Evolutionary conservation across 2,888 invertebrate species (phyloP), one percentile per base, ranked within the genome.

Genomic region (Polyommatus iphigenia): DNA sequence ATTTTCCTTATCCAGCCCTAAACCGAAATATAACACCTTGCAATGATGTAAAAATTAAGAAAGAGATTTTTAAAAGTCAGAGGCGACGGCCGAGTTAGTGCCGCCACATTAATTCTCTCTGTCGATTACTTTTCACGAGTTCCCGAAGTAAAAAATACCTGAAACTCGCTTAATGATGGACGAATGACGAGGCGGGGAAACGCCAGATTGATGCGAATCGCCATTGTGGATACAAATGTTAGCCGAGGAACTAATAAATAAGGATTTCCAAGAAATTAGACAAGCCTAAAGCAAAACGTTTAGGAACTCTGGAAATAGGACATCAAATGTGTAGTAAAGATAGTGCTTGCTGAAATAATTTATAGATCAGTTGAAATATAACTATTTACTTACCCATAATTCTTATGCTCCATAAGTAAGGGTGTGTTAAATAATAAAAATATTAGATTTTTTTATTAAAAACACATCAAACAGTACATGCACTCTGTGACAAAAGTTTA

Each of bases 1-100:
- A 67, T 0, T 29, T 15, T 20, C 15, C 5, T 24, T 0, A 15
- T 76, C 13, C 7, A 85, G 81, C 82, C 87, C 76, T 87, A 87
- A 83, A 78, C 67, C 29, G 29, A 62, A 77, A 80, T 81, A 86
- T 85, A 90, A 90, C 92, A 93, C 92, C 92, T 93, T 91, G 90
- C 88, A 88, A 90, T 87, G 91, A 90, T 93, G 92, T 93, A 92
- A 92, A 93, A 93, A 93, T 93, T 92, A 93, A 91, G 90, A 90
- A 89, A 90, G 87, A 89, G 90, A 90, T 91, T 90, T 89, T 88
- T 87, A 87, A 87, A 89, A 87, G 83, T 87, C 86, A 85, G 87
- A 85, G 87, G 84, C 87, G 85, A 86, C 87, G 85, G 84, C 80
- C 88, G 89, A 91, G 92, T 93, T 93, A 92, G 93, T 91, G 91